Evolutionary conservation across 1,140 invertebrate species (phyloP).

Genomic region (Camponotus vicinus): DNA sequence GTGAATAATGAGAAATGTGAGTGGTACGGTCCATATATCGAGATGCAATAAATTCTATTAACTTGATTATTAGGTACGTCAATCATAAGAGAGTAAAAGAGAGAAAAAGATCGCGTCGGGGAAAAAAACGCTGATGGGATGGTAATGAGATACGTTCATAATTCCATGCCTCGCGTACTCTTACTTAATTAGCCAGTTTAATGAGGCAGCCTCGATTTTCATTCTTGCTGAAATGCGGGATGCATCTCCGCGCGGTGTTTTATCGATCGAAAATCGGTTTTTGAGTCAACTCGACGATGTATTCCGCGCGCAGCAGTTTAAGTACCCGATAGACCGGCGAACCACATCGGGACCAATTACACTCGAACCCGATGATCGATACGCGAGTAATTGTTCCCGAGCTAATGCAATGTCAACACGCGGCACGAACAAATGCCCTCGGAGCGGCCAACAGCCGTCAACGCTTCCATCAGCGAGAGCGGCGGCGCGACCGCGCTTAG

Average conservation of each 20-base stretch:
- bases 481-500: conserved; percentile 28
- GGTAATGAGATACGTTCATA: conserved; percentile 51
- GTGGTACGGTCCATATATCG: not conserved
- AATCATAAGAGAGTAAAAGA: conserved; percentile 7
- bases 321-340: conserved; percentile 65
- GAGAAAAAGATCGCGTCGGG: not conserved
- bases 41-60: conserved; percentile 3
- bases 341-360: conserved; percentile 73
- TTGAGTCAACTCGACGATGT: conserved; percentile 33
- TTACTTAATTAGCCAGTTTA: conserved; percentile 50
- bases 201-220: conserved; percentile 35
- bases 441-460: conserved; percentile 11
- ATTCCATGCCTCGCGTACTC: conserved; percentile 41
- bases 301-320: conserved; percentile 52
- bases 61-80: conserved; percentile 63
- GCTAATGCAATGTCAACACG: conserved; percentile 77
- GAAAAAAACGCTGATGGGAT: conserved; percentile 40
- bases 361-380: conserved; percentile 76
- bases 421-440: conserved; percentile 59
- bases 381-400: conserved; percentile 75
- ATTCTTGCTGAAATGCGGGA: conserved; percentile 7
- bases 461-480: conserved; percentile 27
- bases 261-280: conserved; percentile 43
- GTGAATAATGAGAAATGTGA: not conserved
- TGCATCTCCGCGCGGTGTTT: not conserved